A percentile compares a stretch with the other conserved stretches of the same genome.
Conservation (phyloP, 1,140 invertebrate species). For the Cylas formicarius region DNA sequence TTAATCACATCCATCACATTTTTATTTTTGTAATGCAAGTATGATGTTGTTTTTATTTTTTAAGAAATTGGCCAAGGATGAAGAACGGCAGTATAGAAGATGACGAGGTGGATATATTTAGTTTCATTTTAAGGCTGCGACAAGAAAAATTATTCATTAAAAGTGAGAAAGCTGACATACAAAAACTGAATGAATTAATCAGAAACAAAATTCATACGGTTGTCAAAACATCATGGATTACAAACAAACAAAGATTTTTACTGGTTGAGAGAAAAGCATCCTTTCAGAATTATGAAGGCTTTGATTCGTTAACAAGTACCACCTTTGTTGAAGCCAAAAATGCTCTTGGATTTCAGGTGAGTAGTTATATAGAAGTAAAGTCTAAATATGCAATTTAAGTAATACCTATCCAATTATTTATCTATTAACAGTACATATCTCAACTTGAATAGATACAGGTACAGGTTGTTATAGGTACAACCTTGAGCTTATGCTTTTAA, state of each 20-base stretch:
- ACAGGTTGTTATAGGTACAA: too few species aligned
- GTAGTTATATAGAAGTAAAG: constrained; percentile 19
- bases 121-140: constrained; percentile 61
- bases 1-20: too few species aligned
- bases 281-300: constrained; percentile 67
- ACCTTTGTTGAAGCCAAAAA: constrained; percentile 86
- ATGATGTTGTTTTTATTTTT: too few species aligned
- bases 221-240: constrained; percentile 64
- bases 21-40: too few species aligned
- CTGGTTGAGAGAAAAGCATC: constrained; percentile 68
- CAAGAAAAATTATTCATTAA: constrained; percentile 67
- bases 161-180: constrained; percentile 64
- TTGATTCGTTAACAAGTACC: constrained; percentile 69
- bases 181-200: constrained; percentile 65
- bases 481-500: too few species aligned
- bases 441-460: too few species aligned
- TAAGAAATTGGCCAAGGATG: too few species aligned
- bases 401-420: too few species aligned
- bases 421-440: too few species aligned
- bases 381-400: too few species aligned
- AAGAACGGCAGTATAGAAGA: constrained; percentile 29
- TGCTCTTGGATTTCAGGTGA: constrained; percentile 68
- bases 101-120: constrained; percentile 50
- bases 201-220: constrained; percentile 24
- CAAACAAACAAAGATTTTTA: constrained; percentile 77